These are phyloP conservation scores for Actinernus sp. DNA, from an alignment of 92 coral and sea anemone genomes.

Conservation along the genomic window DNA sequence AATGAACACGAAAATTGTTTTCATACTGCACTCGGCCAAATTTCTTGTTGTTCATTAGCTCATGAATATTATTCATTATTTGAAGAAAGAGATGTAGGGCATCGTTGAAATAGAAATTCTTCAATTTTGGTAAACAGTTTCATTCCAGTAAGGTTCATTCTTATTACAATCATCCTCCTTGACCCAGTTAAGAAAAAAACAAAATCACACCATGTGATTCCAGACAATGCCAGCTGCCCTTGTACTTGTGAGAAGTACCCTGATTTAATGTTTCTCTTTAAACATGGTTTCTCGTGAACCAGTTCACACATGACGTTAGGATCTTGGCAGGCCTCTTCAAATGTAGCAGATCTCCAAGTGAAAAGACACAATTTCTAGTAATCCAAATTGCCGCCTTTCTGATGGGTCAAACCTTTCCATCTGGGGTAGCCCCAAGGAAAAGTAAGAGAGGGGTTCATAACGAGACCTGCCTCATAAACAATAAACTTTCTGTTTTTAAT, in stretches of 20 bases:
- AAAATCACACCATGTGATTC: constrained; percentile 53
- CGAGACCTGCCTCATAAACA: constrained; percentile 12
- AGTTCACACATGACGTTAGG: constrained; percentile 12
- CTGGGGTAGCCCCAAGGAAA: constrained; percentile 49
- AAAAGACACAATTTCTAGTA: constrained; percentile 45
- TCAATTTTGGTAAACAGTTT: constrained; percentile 20
- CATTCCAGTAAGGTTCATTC: constrained; percentile 19
- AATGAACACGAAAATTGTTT: too few relatives aligned
- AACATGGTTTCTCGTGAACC: constrained; percentile 18
- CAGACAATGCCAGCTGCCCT: constrained; percentile 48
- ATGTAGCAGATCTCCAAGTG: constrained; percentile 17
- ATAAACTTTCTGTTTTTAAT: constrained; percentile 7
- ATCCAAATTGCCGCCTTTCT: constrained; percentile 49
- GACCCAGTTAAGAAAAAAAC: constrained; percentile 29
- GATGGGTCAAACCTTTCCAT: constrained; percentile 64
- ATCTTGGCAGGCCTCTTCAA: constrained; percentile 33
- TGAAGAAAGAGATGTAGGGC: not conserved
- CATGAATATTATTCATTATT: too few relatives aligned
- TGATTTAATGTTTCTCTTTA: constrained; percentile 7
- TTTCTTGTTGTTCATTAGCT: too few relatives aligned
- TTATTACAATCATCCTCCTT: constrained; percentile 18
- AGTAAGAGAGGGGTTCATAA: constrained; percentile 25
- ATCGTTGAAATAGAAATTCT: constrained; percentile 23
- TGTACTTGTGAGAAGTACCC: constrained; percentile 32
- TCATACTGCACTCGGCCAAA: too few relatives aligned